A percentile compares a stretch with the other conserved stretches of the same genome.
Evolutionary conservation across 2,888 invertebrate species (phyloP).

Genomic region (Papilio demoleus): DNA sequence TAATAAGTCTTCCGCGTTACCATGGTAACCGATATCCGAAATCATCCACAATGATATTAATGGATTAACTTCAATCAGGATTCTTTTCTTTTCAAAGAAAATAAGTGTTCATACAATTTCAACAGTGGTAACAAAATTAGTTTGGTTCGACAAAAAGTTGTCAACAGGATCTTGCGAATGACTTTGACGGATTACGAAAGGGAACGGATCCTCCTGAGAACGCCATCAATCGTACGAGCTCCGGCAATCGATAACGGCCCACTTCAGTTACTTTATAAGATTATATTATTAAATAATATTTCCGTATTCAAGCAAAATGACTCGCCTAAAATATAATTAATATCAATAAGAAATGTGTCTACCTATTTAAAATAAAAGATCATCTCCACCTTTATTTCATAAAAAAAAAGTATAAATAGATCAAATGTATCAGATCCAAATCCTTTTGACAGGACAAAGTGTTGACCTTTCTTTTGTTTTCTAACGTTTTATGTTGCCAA

Average conservation of each 20-base stretch:
- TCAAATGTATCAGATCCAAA: neutral
- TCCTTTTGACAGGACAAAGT: neutral
- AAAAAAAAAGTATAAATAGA: neutral
- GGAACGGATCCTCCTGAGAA: constrained; percentile 24
- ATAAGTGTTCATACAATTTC: too few species aligned
- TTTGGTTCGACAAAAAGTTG: constrained; percentile 1
- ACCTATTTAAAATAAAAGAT: too few species aligned
- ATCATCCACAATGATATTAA: too few species aligned
- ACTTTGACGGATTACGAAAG: constrained; percentile 34
- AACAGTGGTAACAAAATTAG: neutral
- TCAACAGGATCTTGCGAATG: constrained; percentile 11
- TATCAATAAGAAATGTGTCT: too few species aligned
- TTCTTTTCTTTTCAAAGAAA: too few species aligned
- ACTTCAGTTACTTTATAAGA: constrained; percentile 5
- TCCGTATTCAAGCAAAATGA: neutral
- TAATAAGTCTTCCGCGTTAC: neutral
- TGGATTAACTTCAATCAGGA: too few species aligned
- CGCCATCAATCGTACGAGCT: constrained; percentile 32
- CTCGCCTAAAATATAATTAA: too few species aligned
- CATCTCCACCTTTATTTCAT: too few species aligned
- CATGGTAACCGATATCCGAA: too few species aligned
- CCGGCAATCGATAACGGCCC: constrained; percentile 28
- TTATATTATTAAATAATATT: neutral
- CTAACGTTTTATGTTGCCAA: constrained; percentile 18
- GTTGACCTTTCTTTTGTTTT: constrained; percentile 13